Evolutionary conservation across 2,888 invertebrate species (phyloP).

Genomic region (Patella caerulea): DNA sequence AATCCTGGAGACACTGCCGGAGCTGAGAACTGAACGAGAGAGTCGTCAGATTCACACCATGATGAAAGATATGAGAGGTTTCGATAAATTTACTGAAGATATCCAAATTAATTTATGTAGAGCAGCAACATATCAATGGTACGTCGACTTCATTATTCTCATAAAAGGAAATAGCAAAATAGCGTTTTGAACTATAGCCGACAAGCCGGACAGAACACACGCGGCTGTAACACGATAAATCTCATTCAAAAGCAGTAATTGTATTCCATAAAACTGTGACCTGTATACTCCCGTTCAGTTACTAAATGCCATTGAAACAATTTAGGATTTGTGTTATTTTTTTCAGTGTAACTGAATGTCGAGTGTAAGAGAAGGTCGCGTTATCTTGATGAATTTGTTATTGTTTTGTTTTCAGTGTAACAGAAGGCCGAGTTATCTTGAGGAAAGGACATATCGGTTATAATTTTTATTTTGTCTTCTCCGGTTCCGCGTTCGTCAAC

Average conservation of each 20-base stretch:
- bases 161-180: too few relatives aligned
- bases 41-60: conserved; percentile 61
- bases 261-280: too few relatives aligned
- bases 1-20: conserved; percentile 49
- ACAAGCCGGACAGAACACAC: too few relatives aligned
- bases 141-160: conserved; percentile 1
- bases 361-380: background rate
- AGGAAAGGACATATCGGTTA: conserved; percentile 58
- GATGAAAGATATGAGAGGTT: conserved; percentile 58
- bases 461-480: conserved; percentile 59
- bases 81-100: conserved; percentile 64
- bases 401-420: conserved; percentile 40
- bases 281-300: too few relatives aligned
- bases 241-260: too few relatives aligned
- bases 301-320: too few relatives aligned
- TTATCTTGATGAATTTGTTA: background rate
- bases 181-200: too few relatives aligned
- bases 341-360: too few relatives aligned
- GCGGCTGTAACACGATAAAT: too few relatives aligned
- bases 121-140: conserved; percentile 56
- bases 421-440: conserved; percentile 53
- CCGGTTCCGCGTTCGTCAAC: conserved; percentile 58
- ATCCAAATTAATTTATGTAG: conserved; percentile 64
- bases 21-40: conserved; percentile 49
- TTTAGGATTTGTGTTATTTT: too few relatives aligned